These are phyloP conservation scores for Acipenser transmontanus DNA, from an alignment of 2,797 vertebrate genomes.

Conservation along the genomic window DNA sequence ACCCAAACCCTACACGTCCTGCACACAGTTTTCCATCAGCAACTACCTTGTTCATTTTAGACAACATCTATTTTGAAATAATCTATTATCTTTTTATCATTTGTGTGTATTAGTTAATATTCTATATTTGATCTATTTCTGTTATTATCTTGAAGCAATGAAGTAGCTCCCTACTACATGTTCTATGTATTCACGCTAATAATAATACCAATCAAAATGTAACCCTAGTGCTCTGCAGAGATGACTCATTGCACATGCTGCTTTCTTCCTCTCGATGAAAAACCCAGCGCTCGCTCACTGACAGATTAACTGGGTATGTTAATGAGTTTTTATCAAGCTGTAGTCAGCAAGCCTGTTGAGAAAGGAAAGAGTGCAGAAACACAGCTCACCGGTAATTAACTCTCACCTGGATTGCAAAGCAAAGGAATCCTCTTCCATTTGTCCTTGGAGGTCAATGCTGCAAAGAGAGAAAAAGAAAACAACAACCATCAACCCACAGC, in stretches of 20 bases:
- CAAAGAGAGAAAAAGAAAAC: not conserved
- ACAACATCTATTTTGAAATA: not conserved
- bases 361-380: not conserved
- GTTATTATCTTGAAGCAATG: not conserved
- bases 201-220: not conserved
- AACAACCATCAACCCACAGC: not conserved
- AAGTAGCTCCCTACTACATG: not conserved
- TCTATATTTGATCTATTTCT: not conserved
- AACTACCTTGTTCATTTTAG: not conserved
- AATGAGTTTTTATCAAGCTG: conserved; percentile 3
- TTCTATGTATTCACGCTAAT: not conserved
- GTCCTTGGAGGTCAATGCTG: not conserved
- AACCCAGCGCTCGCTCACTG: not conserved
- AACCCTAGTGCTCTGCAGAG: not conserved
- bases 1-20: not conserved
- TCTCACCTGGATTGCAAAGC: not conserved
- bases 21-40: not conserved
- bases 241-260: not conserved
- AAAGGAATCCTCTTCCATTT: not conserved
- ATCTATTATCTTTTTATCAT: not conserved
- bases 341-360: not conserved
- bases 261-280: not conserved
- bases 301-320: not conserved
- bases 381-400: not conserved
- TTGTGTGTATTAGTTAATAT: not conserved